Conservation (phyloP, 1,140 invertebrate genomes). For the Plutomurus gul region DNA sequence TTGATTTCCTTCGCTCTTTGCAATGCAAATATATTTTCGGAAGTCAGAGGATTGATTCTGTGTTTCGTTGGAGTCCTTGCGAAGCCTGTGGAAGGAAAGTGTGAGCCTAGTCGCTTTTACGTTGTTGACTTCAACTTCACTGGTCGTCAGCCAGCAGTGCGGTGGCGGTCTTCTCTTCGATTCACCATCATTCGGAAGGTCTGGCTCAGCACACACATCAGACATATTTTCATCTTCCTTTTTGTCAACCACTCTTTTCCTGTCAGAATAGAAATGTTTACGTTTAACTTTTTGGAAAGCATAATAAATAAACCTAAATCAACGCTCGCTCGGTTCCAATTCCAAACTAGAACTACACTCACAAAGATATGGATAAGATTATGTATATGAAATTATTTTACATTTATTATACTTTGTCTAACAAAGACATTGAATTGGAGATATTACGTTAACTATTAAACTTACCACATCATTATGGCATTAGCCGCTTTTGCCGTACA, state of each 20-base stretch:
- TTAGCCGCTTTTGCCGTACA: neutral
- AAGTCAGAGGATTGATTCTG: conserved; percentile 36
- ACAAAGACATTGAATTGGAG: neutral
- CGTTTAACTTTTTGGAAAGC: too few species aligned
- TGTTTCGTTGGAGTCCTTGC: conserved; percentile 30
- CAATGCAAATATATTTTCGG: conserved; percentile 35
- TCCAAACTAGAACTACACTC: too few species aligned
- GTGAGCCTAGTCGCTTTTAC: neutral
- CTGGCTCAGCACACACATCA: conserved; percentile 19
- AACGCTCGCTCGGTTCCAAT: too few species aligned
- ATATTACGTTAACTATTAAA: neutral
- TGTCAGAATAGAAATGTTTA: neutral
- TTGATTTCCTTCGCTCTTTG: conserved; percentile 35
- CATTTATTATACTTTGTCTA: neutral
- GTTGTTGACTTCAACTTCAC: neutral
- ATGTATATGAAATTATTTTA: neutral
- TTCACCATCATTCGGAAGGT: neutral
- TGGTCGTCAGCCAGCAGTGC: neutral
- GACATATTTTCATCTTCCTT: conserved; percentile 30
- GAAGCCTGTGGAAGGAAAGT: conserved; percentile 25
- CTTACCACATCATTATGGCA: conserved; percentile 4
- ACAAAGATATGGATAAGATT: neutral
- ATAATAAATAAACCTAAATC: too few species aligned
- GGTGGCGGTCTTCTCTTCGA: neutral
- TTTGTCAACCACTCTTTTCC: conserved; percentile 38